These are phyloP conservation scores for Agrochola litura DNA, from an alignment of 2,888 invertebrate genomes.

Conservation along the genomic window DNA sequence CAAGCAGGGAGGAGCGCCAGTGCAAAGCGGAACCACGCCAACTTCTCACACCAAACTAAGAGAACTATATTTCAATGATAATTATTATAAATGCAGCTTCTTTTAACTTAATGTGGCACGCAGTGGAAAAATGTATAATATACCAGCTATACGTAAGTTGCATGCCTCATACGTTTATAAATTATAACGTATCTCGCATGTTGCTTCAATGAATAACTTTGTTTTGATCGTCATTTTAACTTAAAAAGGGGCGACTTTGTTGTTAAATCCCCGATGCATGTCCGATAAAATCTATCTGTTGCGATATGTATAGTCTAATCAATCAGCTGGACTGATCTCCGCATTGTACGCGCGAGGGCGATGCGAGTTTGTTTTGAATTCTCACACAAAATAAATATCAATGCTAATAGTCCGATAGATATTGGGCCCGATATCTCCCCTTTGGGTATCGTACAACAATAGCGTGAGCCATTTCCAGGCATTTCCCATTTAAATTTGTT, in stretches of 20 bases:
- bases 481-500: slow-evolving; percentile 88
- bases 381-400: slow-evolving; percentile 85
- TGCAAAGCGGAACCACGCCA: slow-evolving; percentile 61
- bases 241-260: slow-evolving; percentile 16
- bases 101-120: slow-evolving; percentile 45
- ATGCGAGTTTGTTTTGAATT: slow-evolving; percentile 81
- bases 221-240: slow-evolving; percentile 38
- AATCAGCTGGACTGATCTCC: slow-evolving; percentile 61
- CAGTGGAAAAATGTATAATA: slow-evolving; percentile 4
- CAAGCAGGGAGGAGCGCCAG: slow-evolving; percentile 47
- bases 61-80: slow-evolving; percentile 70
- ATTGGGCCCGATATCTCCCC: slow-evolving; percentile 84
- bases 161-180: neutral
- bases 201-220: slow-evolving; percentile 3
- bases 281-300: slow-evolving; percentile 56
- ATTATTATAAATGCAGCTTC: slow-evolving; percentile 55
- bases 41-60: slow-evolving; percentile 70
- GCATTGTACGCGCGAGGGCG: slow-evolving; percentile 65
- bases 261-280: slow-evolving; percentile 46
- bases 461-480: slow-evolving; percentile 88
- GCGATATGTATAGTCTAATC: slow-evolving; percentile 61
- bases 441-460: slow-evolving; percentile 84
- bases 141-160: neutral
- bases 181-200: too few relatives aligned
- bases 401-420: slow-evolving; percentile 83